Conservation (phyloP, 2,113 vertebrate species). For the Petroica traversi region DNA sequence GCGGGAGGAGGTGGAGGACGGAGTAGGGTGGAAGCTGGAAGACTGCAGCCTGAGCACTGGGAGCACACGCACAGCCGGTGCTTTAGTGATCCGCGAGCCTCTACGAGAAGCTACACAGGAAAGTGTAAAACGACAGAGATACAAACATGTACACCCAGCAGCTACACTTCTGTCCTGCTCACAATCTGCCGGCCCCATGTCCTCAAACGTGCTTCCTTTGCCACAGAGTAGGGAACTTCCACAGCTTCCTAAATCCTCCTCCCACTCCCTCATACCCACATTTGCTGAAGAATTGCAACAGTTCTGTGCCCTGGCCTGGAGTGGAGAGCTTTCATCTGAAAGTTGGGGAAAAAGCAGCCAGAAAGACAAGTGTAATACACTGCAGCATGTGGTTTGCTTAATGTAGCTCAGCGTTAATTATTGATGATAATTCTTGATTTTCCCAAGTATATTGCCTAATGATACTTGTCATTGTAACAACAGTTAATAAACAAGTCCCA, state of each 20-base stretch:
- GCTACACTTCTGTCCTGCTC: background rate
- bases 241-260: background rate
- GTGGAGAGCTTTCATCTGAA: background rate
- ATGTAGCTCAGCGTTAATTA: conserved; percentile 39
- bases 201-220: background rate
- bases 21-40: background rate
- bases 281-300: background rate
- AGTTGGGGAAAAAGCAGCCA: background rate
- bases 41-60: background rate
- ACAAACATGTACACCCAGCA: background rate
- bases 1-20: background rate
- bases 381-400: background rate
- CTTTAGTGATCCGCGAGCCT: background rate
- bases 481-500: background rate
- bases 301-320: background rate
- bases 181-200: background rate
- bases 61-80: background rate
- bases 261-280: background rate
- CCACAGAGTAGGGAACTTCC: background rate
- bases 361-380: background rate
- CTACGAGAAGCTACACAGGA: background rate
- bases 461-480: background rate
- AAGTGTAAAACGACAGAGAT: background rate
- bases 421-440: conserved; percentile 9
- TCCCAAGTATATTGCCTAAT: background rate